Evolutionary conservation across 2,113 vertebrate genomes (phyloP), one percentile per base, ranked within the genome.

Genomic region (Sterrhoptilus dennistouni): DNA sequence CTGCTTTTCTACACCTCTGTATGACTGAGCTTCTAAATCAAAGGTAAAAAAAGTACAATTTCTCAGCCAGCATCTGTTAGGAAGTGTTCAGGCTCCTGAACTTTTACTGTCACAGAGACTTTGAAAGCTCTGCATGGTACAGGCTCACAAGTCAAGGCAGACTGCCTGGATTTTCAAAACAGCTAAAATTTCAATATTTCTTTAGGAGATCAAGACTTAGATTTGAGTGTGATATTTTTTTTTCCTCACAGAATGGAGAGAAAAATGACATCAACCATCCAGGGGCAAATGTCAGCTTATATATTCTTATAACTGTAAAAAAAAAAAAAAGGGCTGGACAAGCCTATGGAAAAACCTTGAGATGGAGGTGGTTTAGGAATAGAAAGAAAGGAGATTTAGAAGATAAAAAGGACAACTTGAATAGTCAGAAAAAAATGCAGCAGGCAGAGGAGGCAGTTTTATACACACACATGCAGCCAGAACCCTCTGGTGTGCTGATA

Each of bases 381-480:
- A 20, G 7, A 40, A 60, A 28, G 21, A 38, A 82, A 45, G 22
- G 17, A 52, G 38, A 45, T 69, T 54, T 45, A 29, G 27, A 79
- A 11, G 31, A 70, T 2, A 65, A 63, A 78, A 82, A 85, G 12
- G 24, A 60, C 23, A 76, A 28, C 2, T 9, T 52, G 27, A 72
- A 47, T 2, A 68, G 11, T 19, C 15, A 71, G 56, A 14, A 49
- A 44, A 76, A 77, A 35, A 12, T 3, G 11, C 20, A 84, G 9
- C 42, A 54, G 56, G 47, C 44, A 82, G 53, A 68, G 29, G 52
- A 61, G 2, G 1, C 8, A 21, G 42, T 70, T 89, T 33, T 33
- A 22, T n/a, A 16, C 2, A 29, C 5, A 14, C 0, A 17, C 0
- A 3, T 12, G 27, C 2, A 59, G 35, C 13, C 78, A 68, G 53